Evolutionary conservation across 2,888 invertebrate species (phyloP), one percentile per base, ranked within the genome.

Genomic region (Sclerodermus sp.): DNA sequence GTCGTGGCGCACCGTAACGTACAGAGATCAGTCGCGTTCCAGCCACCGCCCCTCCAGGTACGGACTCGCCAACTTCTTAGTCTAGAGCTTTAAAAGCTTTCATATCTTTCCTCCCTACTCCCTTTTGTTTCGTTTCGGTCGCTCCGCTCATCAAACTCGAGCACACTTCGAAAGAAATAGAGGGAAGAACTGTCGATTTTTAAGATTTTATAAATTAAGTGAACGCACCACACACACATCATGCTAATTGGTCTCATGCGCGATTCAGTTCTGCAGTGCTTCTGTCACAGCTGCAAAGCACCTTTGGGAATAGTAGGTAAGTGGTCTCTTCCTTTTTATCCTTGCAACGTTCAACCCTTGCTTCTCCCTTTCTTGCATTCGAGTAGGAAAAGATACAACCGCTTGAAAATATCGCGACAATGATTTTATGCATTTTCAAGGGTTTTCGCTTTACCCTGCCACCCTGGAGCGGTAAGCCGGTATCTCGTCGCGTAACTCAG

Each of bases 251-350:
- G 88, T 80, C 86, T 93, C 76, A 91, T 93, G 79, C 88, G 91
- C 81, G 91, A 93, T 81, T 93, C 92, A 79, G 91, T 93, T 80
- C 86, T 92, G 87, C 90, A 91, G 86, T 93, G 93, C 84, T 92
- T 93, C 85, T 93, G 93, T 84, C 91, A 92, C 83, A 89, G 91
- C 81, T 93, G 92, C 87, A 88, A 91, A 79, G 90, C 90, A 72
- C 91, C 92, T 66, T 79, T 90, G 55, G 65, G 68, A 55, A 60
- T 76, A 53, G 67, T 76, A 56, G 76, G 77, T 78, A 68, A 78
- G 77, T 77, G n/a, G n/a, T n/a, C n/a, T n/a, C n/a, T n/a, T n/a
- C n/a, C n/a, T n/a, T n/a, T n/a, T n/a, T n/a, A n/a, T n/a, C n/a
- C n/a, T n/a, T n/a, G n/a, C n/a, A n/a, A 39, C 18, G 18, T 8